These are phyloP conservation scores for Hypomecis atomaria DNA, from an alignment of 2,888 invertebrate species.

Conservation along the genomic window DNA sequence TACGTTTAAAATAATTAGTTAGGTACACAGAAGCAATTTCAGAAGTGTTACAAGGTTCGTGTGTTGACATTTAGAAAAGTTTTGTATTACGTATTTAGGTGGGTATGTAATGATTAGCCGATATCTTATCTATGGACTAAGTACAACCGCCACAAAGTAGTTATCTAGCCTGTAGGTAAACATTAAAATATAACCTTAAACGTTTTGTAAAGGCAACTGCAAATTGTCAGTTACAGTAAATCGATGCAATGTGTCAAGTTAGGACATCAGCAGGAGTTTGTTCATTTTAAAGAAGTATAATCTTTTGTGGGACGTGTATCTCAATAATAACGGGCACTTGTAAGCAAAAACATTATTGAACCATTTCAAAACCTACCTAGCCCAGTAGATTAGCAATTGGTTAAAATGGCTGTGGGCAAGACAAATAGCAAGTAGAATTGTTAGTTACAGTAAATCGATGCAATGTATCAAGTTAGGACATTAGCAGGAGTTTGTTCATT, in stretches of 20 bases:
- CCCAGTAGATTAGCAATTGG: too few relatives aligned
- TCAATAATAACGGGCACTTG: too few relatives aligned
- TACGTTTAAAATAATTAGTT: constrained; percentile 62
- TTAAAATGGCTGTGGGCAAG: too few relatives aligned
- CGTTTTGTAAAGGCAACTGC: neutral
- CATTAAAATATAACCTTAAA: constrained; percentile 12
- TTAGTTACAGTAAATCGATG: neutral
- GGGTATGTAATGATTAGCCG: constrained; percentile 43
- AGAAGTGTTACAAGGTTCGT: constrained; percentile 73
- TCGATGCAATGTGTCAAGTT: too few relatives aligned
- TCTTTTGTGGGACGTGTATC: too few relatives aligned
- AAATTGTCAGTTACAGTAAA: neutral
- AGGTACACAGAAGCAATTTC: constrained; percentile 59
- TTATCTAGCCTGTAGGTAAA: constrained; percentile 21
- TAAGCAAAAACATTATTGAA: too few relatives aligned
- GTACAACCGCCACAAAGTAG: constrained; percentile 22
- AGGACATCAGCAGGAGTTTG: too few relatives aligned
- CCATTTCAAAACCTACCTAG: too few relatives aligned
- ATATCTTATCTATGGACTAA: constrained; percentile 41
- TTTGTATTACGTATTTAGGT: constrained; percentile 44
- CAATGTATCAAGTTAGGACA: too few relatives aligned
- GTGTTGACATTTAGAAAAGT: constrained; percentile 60
- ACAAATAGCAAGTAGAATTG: neutral
- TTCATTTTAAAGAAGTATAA: too few relatives aligned
- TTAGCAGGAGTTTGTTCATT: too few relatives aligned